Percentiles rank a stretch among this genome's conserved stretches.
Evolutionary conservation across 2,797 vertebrate species (phyloP).

Genomic region (Ataeniobius toweri): DNA sequence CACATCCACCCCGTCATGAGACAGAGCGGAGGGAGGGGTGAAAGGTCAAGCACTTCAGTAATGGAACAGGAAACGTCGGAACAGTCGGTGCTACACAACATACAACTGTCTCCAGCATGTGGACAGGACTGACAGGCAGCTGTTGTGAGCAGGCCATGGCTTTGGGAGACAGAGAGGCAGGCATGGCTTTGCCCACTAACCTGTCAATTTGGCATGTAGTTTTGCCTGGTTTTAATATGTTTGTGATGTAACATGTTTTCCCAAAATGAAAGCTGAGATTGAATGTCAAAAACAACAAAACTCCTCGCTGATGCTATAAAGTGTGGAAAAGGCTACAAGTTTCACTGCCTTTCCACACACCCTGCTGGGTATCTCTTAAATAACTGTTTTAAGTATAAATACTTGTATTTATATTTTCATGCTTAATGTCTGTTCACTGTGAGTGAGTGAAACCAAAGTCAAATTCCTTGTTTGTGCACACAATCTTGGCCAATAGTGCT

Average conservation of each 20-base stretch:
- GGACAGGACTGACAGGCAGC: slow-evolving; percentile 77
- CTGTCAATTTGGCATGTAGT: slow-evolving; percentile 47
- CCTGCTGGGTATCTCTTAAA: slow-evolving; percentile 53
- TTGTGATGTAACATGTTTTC: slow-evolving; percentile 26
- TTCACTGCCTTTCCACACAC: slow-evolving; percentile 56
- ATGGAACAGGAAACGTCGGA: slow-evolving; percentile 81
- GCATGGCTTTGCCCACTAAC: slow-evolving; percentile 47
- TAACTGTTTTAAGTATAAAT: slow-evolving; percentile 26
- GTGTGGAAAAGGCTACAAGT: slow-evolving; percentile 48
- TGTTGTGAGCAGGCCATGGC: slow-evolving; percentile 67
- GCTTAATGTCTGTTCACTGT: not conserved
- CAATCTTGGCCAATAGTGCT: not conserved
- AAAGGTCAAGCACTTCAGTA: slow-evolving; percentile 81
- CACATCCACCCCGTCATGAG: slow-evolving; percentile 60
- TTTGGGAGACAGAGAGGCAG: slow-evolving; percentile 53
- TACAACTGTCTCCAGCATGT: slow-evolving; percentile 75
- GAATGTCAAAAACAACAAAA: slow-evolving; percentile 10
- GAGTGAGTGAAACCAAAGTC: not conserved
- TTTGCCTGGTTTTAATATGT: slow-evolving; percentile 36
- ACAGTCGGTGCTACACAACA: slow-evolving; percentile 72
- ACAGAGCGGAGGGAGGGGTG: slow-evolving; percentile 64
- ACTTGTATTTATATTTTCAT: not conserved
- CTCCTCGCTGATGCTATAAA: slow-evolving; percentile 21
- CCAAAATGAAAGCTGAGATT: slow-evolving; percentile 17
- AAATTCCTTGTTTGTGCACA: not conserved